Evolutionary conservation across 2,797 vertebrate species (phyloP).

Genomic region (Gymnoscopelus microlampas): DNA sequence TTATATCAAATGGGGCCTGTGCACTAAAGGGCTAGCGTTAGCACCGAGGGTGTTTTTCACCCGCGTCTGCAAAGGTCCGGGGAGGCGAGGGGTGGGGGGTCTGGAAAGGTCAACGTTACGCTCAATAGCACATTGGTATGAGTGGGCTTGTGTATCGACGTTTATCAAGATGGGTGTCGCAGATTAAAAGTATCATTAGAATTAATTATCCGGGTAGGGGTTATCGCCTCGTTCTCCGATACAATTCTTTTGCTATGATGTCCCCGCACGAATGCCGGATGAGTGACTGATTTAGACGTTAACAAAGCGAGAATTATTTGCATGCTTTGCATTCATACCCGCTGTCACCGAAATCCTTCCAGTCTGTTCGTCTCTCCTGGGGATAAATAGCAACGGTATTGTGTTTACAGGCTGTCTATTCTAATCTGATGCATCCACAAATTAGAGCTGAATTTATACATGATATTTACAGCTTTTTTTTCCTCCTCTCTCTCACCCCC

Average conservation of each 20-base stretch:
- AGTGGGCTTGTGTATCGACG: constrained; percentile 69
- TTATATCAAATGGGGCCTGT: constrained; percentile 77
- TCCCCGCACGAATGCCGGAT: constrained; percentile 39
- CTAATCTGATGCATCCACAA: constrained; percentile 24
- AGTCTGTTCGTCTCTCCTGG: constrained; percentile 21
- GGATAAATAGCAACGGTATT: constrained; percentile 38
- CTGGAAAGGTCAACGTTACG: constrained; percentile 75
- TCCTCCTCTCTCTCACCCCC: constrained; percentile 1
- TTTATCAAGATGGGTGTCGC: constrained; percentile 74
- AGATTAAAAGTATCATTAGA: constrained; percentile 77
- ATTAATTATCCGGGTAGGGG: constrained; percentile 72
- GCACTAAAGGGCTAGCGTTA: constrained; percentile 71
- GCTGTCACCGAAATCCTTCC: constrained; percentile 31
- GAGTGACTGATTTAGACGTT: constrained; percentile 62
- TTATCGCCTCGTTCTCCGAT: constrained; percentile 60
- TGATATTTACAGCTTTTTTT: constrained; percentile 8
- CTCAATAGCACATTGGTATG: constrained; percentile 76
- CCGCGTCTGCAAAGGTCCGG: constrained; percentile 65
- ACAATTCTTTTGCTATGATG: constrained; percentile 59
- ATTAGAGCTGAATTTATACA: constrained; percentile 19
- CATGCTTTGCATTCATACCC: constrained; percentile 51
- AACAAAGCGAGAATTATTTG: constrained; percentile 56
- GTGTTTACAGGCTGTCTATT: constrained; percentile 21
- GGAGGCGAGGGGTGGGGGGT: constrained; percentile 33
- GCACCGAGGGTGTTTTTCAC: constrained; percentile 72